These are phyloP conservation scores for Brachionus rotundiformis DNA, from an alignment of 1,140 invertebrate genomes.

Conservation along the genomic window DNA sequence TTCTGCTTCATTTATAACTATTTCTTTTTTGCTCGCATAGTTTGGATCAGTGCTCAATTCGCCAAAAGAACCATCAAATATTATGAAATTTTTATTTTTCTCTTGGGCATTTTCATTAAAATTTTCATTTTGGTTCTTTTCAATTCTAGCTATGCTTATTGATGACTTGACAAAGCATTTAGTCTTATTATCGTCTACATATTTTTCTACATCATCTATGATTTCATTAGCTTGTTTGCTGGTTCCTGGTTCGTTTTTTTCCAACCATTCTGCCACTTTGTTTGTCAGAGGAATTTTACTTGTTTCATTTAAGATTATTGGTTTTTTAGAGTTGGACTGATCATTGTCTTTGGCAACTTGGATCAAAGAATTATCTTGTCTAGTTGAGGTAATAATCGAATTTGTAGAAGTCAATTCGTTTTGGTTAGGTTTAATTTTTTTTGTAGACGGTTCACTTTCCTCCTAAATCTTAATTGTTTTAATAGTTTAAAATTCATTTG, in stretches of 20 bases:
- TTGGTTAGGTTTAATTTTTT: constrained; percentile 6
- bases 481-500: neutral
- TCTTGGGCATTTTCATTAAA: neutral
- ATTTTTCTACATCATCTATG: neutral
- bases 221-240: neutral
- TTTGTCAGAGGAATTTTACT: neutral
- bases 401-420: constrained; percentile 1
- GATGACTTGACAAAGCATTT: neutral
- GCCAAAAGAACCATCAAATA: neutral
- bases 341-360: neutral
- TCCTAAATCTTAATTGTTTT: neutral
- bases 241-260: constrained; percentile 5
- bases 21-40: constrained; percentile 16
- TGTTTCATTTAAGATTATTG: neutral
- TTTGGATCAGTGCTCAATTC: constrained; percentile 27
- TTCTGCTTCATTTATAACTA: neutral
- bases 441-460: neutral
- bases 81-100: neutral
- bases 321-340: neutral
- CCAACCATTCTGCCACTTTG: neutral
- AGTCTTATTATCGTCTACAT: neutral
- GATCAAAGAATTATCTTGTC: neutral
- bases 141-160: neutral
- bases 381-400: constrained; percentile 17
- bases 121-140: neutral